phyloP scores from a whole-genome alignment of 1,140 invertebrate species.

The Diorhabda sublineata region DNA sequence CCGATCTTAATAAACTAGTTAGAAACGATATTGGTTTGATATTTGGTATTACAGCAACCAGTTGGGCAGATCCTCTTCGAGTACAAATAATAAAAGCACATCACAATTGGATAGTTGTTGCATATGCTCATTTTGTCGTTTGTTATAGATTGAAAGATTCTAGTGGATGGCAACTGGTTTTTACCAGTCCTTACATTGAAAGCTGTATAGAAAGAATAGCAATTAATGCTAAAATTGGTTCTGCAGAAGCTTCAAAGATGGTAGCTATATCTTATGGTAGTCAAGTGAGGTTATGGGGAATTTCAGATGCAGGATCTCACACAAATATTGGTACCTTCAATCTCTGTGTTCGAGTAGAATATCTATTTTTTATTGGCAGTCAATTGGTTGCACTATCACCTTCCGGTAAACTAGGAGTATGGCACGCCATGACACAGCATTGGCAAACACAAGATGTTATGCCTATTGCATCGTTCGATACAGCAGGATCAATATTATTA shows the following conservation, averaged over 20 bases:
- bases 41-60: constrained; percentile 61
- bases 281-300: constrained; percentile 84
- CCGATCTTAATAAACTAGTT: constrained; percentile 71
- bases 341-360: constrained; percentile 87
- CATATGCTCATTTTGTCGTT: constrained; percentile 92
- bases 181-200: constrained; percentile 89
- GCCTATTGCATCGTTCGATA: constrained; percentile 92
- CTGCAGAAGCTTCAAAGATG: constrained; percentile 68
- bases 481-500: constrained; percentile 90
- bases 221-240: constrained; percentile 87
- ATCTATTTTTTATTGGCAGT: constrained; percentile 95
- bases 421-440: constrained; percentile 97
- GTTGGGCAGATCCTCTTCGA: constrained; percentile 78
- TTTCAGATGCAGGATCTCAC: constrained; percentile 74
- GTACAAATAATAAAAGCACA: constrained; percentile 95
- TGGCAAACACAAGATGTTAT: constrained; percentile 97
- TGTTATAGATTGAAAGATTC: constrained; percentile 95
- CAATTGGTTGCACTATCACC: constrained; percentile 92
- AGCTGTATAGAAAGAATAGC: constrained; percentile 87
- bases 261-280: constrained; percentile 83
- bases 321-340: constrained; percentile 87
- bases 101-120: constrained; percentile 96
- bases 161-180: constrained; percentile 91
- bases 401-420: constrained; percentile 95
- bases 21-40: constrained; percentile 67